These are phyloP conservation scores for Seira musarum DNA, from an alignment of 2,888 invertebrate genomes.

Conservation along the genomic window DNA sequence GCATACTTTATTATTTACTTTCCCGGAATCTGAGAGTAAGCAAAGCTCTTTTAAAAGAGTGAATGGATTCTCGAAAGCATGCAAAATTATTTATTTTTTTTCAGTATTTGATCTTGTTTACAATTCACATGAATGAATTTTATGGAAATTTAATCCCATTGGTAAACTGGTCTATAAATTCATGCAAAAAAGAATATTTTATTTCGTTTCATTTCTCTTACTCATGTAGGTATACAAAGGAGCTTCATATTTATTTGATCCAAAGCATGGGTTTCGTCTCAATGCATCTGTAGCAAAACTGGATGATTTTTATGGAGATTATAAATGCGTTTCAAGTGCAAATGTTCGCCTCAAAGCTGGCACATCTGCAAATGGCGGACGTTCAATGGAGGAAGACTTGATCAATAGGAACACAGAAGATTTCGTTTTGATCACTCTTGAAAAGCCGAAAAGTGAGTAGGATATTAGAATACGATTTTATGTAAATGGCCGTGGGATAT, in stretches of 20 bases:
- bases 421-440: slow-evolving; percentile 51
- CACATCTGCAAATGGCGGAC: not conserved
- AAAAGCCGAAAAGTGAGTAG: slow-evolving; percentile 54
- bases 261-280: slow-evolving; percentile 46
- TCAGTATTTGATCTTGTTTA: too few relatives aligned
- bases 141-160: too few relatives aligned
- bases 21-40: too few relatives aligned
- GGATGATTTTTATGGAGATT: slow-evolving; percentile 51
- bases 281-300: slow-evolving; percentile 4
- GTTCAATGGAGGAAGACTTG: not conserved
- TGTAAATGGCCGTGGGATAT: not conserved
- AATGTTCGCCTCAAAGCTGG: not conserved
- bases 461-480: too few relatives aligned
- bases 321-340: slow-evolving; percentile 49
- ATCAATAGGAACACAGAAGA: slow-evolving; percentile 39
- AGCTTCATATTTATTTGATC: slow-evolving; percentile 30
- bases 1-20: too few relatives aligned
- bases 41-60: too few relatives aligned
- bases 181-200: too few relatives aligned
- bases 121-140: too few relatives aligned
- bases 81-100: not conserved
- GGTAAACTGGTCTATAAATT: too few relatives aligned
- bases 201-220: too few relatives aligned
- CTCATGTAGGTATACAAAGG: slow-evolving; percentile 1
- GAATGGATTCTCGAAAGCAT: too few relatives aligned